phyloP scores from a whole-genome alignment of 2,888 invertebrate species.

The Agonum fuliginosum region DNA sequence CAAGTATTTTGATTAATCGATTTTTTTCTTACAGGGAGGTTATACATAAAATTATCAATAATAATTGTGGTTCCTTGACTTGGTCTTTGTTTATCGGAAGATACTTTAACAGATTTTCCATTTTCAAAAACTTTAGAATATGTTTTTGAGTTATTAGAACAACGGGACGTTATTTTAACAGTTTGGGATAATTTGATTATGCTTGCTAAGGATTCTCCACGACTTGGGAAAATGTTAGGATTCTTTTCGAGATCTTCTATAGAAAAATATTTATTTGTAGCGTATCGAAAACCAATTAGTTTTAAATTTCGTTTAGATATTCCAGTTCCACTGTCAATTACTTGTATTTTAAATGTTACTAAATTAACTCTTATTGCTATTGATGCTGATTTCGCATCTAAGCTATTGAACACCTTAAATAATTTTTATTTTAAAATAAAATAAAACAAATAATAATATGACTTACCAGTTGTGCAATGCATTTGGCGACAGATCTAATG shows the following conservation, averaged over 20 bases:
- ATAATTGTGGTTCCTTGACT: constrained; percentile 84
- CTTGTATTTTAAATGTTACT: constrained; percentile 78
- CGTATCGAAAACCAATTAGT: constrained; percentile 77
- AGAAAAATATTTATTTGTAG: constrained; percentile 79
- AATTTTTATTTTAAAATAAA: constrained; percentile 1
- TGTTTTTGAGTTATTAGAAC: constrained; percentile 73
- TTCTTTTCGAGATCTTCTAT: constrained; percentile 74
- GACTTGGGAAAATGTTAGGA: constrained; percentile 78
- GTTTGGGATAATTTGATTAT: constrained; percentile 76
- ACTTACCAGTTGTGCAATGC: constrained; percentile 79
- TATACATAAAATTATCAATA: constrained; percentile 79
- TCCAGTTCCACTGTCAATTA: constrained; percentile 86
- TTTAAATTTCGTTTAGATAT: constrained; percentile 76
- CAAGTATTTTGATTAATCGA: constrained; percentile 75
- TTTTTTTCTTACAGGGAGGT: constrained; percentile 78
- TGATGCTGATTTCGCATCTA: constrained; percentile 82
- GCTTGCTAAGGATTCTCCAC: constrained; percentile 81
- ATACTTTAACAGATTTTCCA: constrained; percentile 64
- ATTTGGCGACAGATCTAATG: constrained; percentile 76
- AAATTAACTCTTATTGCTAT: constrained; percentile 82
- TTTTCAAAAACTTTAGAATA: constrained; percentile 74
- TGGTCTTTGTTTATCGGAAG: constrained; percentile 73
- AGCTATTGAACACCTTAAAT: constrained; percentile 79
- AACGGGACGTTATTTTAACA: constrained; percentile 78
- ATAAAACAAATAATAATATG: constrained; percentile 30